Percentiles rank a stretch among this genome's conserved stretches.
Conservation (phyloP, 2,113 vertebrate species). For the Panurus biarmicus region DNA sequence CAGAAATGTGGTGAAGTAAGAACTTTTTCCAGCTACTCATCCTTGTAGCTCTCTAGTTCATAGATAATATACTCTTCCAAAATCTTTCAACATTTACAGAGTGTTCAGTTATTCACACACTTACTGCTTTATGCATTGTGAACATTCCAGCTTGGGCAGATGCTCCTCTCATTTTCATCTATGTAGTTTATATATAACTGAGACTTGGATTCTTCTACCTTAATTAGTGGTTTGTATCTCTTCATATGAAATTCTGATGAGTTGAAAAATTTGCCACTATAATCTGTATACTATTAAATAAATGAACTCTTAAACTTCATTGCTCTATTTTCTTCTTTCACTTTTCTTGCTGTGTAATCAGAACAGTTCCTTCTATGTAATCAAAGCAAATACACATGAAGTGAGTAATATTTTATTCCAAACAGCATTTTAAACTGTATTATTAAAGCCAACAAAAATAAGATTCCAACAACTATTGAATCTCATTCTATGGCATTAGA, state of each 20-base stretch:
- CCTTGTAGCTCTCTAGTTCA: neutral
- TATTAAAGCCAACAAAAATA: neutral
- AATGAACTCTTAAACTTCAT: neutral
- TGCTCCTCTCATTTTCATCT: neutral
- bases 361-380: neutral
- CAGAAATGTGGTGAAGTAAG: neutral
- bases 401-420: neutral
- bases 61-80: neutral
- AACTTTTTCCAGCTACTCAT: neutral
- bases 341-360: neutral
- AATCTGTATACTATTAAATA: slow-evolving; percentile 15
- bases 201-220: neutral
- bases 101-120: neutral
- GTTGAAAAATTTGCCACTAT: neutral
- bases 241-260: neutral
- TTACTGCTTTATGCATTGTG: neutral
- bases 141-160: neutral
- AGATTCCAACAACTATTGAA: neutral
- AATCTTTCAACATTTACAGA: neutral
- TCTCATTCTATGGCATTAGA: neutral
- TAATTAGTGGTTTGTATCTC: neutral
- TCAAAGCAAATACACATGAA: neutral
- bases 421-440: neutral
- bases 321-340: neutral
- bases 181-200: neutral